These are phyloP conservation scores for Eurystomus gularis DNA, from an alignment of 2,113 vertebrate genomes.

Conservation along the genomic window DNA sequence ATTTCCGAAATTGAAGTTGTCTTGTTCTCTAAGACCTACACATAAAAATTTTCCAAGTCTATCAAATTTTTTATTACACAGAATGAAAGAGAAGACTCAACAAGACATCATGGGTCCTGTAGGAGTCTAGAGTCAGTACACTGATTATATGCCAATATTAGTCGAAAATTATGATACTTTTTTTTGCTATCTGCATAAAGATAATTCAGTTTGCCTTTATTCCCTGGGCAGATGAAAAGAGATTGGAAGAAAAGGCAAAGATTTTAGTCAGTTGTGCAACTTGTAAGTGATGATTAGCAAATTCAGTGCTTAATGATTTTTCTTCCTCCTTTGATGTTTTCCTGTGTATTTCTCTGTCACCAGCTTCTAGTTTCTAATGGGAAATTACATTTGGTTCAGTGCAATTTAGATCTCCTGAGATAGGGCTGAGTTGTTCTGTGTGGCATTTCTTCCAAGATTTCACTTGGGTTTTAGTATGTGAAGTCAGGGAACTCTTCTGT, in stretches of 20 bases:
- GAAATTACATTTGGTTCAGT: constrained; percentile 3
- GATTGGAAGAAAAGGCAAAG: neutral
- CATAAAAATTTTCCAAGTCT: neutral
- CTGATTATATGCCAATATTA: neutral
- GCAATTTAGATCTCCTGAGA: neutral
- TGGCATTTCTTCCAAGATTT: neutral
- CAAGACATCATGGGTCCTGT: neutral
- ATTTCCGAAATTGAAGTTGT: neutral
- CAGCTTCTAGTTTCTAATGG: neutral
- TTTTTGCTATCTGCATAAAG: neutral
- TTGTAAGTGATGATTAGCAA: constrained; percentile 28
- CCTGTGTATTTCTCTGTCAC: neutral
- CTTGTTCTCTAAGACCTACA: neutral
- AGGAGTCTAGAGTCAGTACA: neutral
- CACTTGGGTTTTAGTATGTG: neutral
- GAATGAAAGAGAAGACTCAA: neutral
- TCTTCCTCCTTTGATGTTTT: constrained; percentile 18
- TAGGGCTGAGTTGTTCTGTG: neutral
- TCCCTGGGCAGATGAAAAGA: neutral
- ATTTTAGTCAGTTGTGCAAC: neutral
- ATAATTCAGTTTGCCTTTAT: neutral
- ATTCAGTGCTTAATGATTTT: constrained; percentile 44
- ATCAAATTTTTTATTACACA: neutral
- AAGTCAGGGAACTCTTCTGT: neutral
- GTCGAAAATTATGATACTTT: neutral